A percentile compares a stretch with the other conserved stretches of the same genome.
Evolutionary conservation across 2,888 invertebrate species (phyloP).

Genomic region (Biston betularia): DNA sequence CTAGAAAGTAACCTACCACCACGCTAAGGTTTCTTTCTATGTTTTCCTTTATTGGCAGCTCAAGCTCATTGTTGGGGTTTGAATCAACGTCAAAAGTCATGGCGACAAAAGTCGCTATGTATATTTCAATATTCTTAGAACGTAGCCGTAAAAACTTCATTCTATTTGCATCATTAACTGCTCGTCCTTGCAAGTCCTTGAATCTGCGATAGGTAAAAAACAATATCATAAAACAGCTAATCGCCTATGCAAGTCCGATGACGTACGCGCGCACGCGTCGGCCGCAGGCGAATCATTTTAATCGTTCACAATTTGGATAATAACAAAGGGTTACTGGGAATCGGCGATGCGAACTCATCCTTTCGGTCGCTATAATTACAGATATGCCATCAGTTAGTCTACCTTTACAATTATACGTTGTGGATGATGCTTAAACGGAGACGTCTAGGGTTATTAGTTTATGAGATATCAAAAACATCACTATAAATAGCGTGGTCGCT

Average conservation of each 20-base stretch:
- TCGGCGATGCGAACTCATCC: conserved; percentile 53
- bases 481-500: neutral
- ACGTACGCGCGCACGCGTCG: conserved; percentile 60
- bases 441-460: conserved; percentile 7
- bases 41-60: too few relatives aligned
- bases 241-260: conserved; percentile 60
- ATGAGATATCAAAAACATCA: neutral
- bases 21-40: too few relatives aligned
- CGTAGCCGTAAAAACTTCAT: conserved; percentile 40
- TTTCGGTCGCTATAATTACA: conserved; percentile 57
- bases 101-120: too few relatives aligned
- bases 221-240: conserved; percentile 53
- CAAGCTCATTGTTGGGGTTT: too few relatives aligned
- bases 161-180: conserved; percentile 44
- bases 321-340: conserved; percentile 61
- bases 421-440: conserved; percentile 17
- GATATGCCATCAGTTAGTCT: conserved; percentile 44
- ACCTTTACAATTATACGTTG: conserved; percentile 36
- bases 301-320: conserved; percentile 71
- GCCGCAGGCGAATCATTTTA: conserved; percentile 59
- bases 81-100: too few relatives aligned
- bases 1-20: too few relatives aligned
- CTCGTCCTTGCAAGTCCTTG: conserved; percentile 59
- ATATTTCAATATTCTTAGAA: conserved; percentile 33
- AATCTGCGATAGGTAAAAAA: conserved; percentile 56